These are phyloP conservation scores for Zaprionus africanus DNA, from an alignment of 1,140 invertebrate genomes.

Conservation along the genomic window DNA sequence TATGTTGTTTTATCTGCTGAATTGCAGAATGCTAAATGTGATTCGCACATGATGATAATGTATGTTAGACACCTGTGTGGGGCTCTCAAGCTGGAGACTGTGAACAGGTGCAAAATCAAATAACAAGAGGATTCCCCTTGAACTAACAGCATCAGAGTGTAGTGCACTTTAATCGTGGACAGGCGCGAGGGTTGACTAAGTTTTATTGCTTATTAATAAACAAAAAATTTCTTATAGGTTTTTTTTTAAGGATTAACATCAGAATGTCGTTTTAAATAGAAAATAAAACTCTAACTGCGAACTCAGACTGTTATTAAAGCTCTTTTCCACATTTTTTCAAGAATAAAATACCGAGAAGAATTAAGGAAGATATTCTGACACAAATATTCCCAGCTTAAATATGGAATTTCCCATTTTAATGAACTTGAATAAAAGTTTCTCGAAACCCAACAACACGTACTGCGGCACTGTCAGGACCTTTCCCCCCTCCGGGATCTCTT, in stretches of 20 bases:
- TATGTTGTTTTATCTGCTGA: slow-evolving; percentile 36
- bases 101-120: slow-evolving; percentile 32
- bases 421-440: background rate
- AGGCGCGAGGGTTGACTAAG: background rate
- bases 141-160: background rate
- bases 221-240: background rate
- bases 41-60: slow-evolving; percentile 11
- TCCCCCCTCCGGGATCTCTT: background rate
- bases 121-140: background rate
- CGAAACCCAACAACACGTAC: background rate
- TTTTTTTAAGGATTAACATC: background rate
- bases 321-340: no score
- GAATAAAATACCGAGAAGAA: no score
- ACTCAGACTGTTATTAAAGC: no score
- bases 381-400: background rate
- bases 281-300: no score
- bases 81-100: slow-evolving; percentile 10
- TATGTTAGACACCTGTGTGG: slow-evolving; percentile 16
- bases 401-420: background rate
- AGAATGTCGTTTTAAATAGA: no score
- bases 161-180: background rate
- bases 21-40: slow-evolving; percentile 32
- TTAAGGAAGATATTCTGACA: no score
- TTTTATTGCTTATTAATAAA: background rate
- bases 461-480: background rate